These are phyloP conservation scores for Lateolabrax maculatus DNA, from an alignment of 2,797 vertebrate species.

Conservation along the genomic window DNA sequence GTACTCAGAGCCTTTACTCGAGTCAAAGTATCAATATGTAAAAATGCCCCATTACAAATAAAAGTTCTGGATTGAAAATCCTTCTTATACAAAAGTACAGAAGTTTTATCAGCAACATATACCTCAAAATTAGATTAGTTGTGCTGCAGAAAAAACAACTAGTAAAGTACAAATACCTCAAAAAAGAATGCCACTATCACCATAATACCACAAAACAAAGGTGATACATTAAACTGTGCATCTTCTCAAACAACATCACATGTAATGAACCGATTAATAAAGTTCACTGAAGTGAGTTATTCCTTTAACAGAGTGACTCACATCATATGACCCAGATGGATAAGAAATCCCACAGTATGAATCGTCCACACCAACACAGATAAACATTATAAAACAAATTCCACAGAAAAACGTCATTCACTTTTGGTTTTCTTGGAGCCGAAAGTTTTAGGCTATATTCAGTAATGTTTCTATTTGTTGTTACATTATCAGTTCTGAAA, in stretches of 20 bases:
- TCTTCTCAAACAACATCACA: neutral
- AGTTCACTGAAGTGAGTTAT: neutral
- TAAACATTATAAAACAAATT: neutral
- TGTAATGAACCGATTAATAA: neutral
- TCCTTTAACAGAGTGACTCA: constrained; percentile 12
- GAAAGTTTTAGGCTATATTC: neutral
- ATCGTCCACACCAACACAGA: neutral
- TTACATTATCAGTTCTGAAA: neutral
- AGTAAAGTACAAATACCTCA: too few species aligned
- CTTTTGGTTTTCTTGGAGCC: neutral
- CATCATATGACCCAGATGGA: constrained; percentile 5
- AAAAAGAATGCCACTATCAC: too few species aligned
- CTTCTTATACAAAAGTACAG: neutral
- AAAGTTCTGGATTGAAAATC: neutral
- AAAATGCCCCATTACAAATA: neutral
- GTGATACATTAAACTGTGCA: neutral
- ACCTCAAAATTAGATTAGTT: neutral
- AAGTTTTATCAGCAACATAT: neutral
- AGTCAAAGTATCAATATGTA: neutral
- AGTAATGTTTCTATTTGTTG: neutral
- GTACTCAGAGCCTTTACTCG: too few species aligned
- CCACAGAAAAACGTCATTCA: neutral
- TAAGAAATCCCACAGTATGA: neutral
- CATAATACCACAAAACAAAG: neutral
- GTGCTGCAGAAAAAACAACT: too few species aligned